Conservation (phyloP, 2,888 invertebrate species). For the Lamproptera curius region DNA sequence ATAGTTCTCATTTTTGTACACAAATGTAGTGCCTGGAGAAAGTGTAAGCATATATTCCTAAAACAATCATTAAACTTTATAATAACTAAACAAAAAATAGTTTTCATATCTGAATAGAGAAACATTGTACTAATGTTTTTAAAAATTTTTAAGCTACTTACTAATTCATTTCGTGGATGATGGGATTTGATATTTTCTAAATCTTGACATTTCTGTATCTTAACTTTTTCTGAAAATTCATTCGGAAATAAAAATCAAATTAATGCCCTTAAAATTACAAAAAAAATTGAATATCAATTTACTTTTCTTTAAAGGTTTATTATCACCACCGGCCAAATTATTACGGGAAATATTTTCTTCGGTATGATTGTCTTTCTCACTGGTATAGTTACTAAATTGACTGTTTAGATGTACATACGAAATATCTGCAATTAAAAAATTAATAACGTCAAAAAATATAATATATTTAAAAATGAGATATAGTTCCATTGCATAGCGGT, state of each 20-base stretch:
- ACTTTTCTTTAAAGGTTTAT: constrained; percentile 2
- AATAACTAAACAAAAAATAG: no score
- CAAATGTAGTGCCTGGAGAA: constrained; percentile 22
- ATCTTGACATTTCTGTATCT: background rate
- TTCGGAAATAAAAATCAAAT: no score
- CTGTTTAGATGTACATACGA: background rate
- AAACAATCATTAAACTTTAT: background rate
- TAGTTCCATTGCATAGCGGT: no score
- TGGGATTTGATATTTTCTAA: no score
- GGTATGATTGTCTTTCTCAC: background rate
- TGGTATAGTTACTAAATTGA: background rate
- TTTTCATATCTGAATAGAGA: no score
- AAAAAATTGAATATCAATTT: background rate
- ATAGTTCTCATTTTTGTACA: constrained; percentile 33
- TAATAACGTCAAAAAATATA: background rate
- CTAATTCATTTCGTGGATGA: background rate
- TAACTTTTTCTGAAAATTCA: constrained; percentile 1
- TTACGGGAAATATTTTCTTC: background rate
- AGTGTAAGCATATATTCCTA: background rate
- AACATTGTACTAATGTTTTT: no score
- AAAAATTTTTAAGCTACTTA: no score
- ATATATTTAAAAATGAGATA: no score
- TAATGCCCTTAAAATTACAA: background rate
- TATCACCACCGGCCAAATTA: constrained; percentile 15
- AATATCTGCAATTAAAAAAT: background rate